Base-by-base conservation (phyloP, 2,113 vertebrate species). In the Pluvialis apricaria region DNA sequence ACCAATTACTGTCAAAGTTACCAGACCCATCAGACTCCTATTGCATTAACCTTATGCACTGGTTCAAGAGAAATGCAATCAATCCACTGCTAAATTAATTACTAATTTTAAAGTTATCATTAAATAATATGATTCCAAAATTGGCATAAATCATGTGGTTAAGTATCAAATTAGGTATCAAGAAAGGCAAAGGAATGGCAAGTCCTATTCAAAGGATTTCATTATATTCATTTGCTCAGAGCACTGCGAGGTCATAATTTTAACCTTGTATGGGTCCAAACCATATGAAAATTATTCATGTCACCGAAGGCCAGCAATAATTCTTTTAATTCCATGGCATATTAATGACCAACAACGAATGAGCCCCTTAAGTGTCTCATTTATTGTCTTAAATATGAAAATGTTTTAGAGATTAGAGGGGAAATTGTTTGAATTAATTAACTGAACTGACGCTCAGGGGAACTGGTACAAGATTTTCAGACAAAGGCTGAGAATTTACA, bases 381-480 rank as follows among this genome's bases (percentile, higher is more conserved):
- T 98, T 98, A 98, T 98, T 98, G 97, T 98, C 97, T 98, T 98
- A 98, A 98, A 98, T 98, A 98, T 97, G 97, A 98, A 98, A 98
- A 98, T 98, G 89, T 98, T 98, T 98, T 96, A 98, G 88, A 98
- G 97, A 98, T 98, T 98, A 98, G 91, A 97, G 78, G 93, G 79
- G 91, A 98, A 98, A 98, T 98, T 98, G 92, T 98, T 98, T 98
- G 98, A 98, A 98, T 98, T 98, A 98, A 98, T 98, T 98, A 98
- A 98, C 94, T 96, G 93, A 98, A 97, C 97, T 97, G 95, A 75
- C 10, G 49, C 97, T 98, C 97, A 96, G 82, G 98, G 97, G 98
- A 98, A 94, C 92, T 88, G 60, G 90, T 97, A 98, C 98, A 98
- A 98, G 97, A 97, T 98, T 97, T 98, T 98, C 86, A 98, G 98